Evolutionary conservation across 2,797 vertebrate genomes (phyloP).

Genomic region (Gastrophryne carolinensis): DNA sequence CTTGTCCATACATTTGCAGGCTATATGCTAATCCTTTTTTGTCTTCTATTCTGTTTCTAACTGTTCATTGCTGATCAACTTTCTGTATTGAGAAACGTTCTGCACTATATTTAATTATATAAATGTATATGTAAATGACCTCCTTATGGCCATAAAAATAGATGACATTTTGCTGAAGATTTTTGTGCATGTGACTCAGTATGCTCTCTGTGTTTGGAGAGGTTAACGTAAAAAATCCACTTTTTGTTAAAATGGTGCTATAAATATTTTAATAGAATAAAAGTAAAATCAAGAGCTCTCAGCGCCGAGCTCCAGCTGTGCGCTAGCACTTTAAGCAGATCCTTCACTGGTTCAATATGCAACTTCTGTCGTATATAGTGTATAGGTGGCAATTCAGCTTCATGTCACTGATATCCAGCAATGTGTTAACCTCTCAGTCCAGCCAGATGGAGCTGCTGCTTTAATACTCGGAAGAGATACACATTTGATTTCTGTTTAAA

Average conservation of each 20-base stretch:
- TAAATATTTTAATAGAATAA: too few relatives aligned
- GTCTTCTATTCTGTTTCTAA: too few relatives aligned
- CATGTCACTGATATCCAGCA: not conserved
- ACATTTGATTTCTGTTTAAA: not conserved
- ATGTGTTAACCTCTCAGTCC: not conserved
- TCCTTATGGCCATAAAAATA: too few relatives aligned
- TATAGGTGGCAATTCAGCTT: not conserved
- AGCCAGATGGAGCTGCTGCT: not conserved
- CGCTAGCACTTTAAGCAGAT: constrained; percentile 23
- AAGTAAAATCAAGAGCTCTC: constrained; percentile 35
- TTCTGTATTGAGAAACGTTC: too few relatives aligned
- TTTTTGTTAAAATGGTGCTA: too few relatives aligned
- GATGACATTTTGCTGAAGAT: too few relatives aligned
- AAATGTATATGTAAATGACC: too few relatives aligned
- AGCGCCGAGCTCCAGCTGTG: constrained; percentile 27
- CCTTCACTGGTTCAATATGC: constrained; percentile 17
- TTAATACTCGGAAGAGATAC: not conserved
- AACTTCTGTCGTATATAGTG: constrained; percentile 6
- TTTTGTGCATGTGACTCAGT: too few relatives aligned
- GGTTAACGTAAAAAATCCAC: not conserved
- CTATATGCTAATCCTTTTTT: too few relatives aligned
- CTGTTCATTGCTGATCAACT: too few relatives aligned
- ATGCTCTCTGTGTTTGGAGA: not conserved
- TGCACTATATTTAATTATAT: too few relatives aligned
- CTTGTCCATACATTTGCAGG: too few relatives aligned